These are phyloP conservation scores for Ceramica pisi DNA, from an alignment of 2,888 invertebrate genomes.

Conservation along the genomic window DNA sequence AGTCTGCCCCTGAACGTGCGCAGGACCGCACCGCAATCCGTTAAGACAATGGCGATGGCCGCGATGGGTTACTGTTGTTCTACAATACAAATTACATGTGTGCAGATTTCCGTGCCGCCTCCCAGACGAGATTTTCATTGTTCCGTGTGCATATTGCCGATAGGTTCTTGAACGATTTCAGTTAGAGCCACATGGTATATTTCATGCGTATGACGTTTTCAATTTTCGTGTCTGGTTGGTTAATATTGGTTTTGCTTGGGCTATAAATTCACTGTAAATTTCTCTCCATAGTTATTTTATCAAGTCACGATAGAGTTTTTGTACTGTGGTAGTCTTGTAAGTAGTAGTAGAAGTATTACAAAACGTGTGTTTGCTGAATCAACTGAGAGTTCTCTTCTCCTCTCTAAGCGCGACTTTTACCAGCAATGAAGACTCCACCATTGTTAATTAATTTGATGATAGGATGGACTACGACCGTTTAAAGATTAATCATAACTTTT, in stretches of 20 bases:
- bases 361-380: background rate
- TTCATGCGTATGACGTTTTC: conserved; percentile 35
- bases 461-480: background rate
- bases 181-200: conserved; percentile 33
- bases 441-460: background rate
- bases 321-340: background rate
- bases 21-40: conserved; percentile 74
- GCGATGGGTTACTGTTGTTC: conserved; percentile 76
- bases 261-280: background rate
- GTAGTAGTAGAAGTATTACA: background rate
- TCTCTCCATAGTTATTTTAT: background rate
- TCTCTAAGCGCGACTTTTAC: background rate
- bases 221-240: conserved; percentile 24
- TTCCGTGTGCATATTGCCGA: conserved; percentile 71
- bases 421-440: background rate
- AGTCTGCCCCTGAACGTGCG: conserved; percentile 63
- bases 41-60: conserved; percentile 81
- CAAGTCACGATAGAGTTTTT: background rate
- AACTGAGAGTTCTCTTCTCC: background rate
- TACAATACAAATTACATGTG: conserved; percentile 84
- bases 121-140: conserved; percentile 74
- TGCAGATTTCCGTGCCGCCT: conserved; percentile 79
- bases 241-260: background rate
- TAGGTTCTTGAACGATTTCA: conserved; percentile 61
- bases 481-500: background rate